Evolutionary conservation across 1,140 invertebrate genomes (phyloP), one percentile per base, ranked within the genome.

Genomic region (Nebria ingens): DNA sequence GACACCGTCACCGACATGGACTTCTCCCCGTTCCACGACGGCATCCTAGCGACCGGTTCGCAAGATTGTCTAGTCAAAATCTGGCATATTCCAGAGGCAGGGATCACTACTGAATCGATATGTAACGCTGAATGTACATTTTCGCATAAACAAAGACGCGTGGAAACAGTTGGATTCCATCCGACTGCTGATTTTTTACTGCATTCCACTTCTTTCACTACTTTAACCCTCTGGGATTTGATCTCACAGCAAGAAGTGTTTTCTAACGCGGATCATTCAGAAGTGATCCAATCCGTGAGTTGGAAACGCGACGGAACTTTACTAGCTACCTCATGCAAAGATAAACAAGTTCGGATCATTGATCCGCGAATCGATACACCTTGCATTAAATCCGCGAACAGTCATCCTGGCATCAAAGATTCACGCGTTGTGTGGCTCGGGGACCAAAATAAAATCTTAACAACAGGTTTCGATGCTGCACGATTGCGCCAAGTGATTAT

Each of bases 1-100:
- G 93, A 94, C 66, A 91, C 91, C 25, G 88, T 95, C 19, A 93
- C 89, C n/a, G 92, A 95, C 72, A 86, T 96, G 79, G 87, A 91
- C 63, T 96, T 97, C 67, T 94, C 90, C 38, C 93, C 91, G 29
- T 95, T 95, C 74, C 89, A 96, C 71, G 92, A 95, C 77, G 89
- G 89, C 20, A 73, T 96, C 19, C 71, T 97, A 56, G 84, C 90
- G 11, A 95, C 92, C 52, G 89, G 90, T 50, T 93, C 92, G 25
- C 88, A 91, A 72, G 93, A 97, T 74, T 90, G 87, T 65, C 78
- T 88, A 73, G 89, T 92, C 2, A 91, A 91, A 76, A 75, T 92
- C 22, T 92, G 89, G 89, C 80, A 87, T 59, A 89, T 92, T 69
- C 88, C 89, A 13, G 83, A 84, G 62, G 78, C 79, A 58, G 88